phyloP scores from a whole-genome alignment of 23 tunicate genomes.

The Corella eumyota region DNA sequence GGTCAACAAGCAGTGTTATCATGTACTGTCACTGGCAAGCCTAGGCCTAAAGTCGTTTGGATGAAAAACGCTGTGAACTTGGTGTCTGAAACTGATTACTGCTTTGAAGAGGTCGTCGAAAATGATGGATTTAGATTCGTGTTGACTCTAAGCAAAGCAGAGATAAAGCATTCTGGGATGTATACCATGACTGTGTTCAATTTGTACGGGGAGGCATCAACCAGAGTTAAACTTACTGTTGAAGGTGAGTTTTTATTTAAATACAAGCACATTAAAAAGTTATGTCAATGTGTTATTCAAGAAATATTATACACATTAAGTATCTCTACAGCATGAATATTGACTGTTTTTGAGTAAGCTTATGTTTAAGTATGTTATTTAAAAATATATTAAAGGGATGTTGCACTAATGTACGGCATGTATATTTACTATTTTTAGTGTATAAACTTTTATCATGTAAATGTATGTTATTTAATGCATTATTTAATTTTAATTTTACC shows the following conservation, averaged over 20 bases:
- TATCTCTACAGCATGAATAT: too few relatives aligned
- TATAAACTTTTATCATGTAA: too few relatives aligned
- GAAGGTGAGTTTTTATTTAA: too few relatives aligned
- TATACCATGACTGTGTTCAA: conserved; percentile 64
- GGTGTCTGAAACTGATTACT: conserved; percentile 4
- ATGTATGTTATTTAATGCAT: too few relatives aligned
- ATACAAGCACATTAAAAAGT: background rate
- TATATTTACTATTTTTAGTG: too few relatives aligned
- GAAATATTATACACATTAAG: too few relatives aligned
- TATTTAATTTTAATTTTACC: too few relatives aligned
- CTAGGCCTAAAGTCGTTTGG: conserved; percentile 60
- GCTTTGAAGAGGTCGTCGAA: conserved; percentile 10
- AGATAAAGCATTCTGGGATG: conserved; percentile 20
- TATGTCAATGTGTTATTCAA: too few relatives aligned
- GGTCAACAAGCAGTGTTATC: conserved; percentile 17
- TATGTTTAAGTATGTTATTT: too few relatives aligned
- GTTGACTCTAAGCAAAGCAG: conserved; percentile 3
- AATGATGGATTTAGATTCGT: conserved; percentile 1
- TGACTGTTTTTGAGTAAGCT: too few relatives aligned
- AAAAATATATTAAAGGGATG: too few relatives aligned
- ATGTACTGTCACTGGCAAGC: conserved; percentile 58
- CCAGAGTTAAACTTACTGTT: conserved; percentile 2
- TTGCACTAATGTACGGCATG: too few relatives aligned
- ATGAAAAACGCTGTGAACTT: conserved; percentile 56
- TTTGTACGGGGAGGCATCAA: conserved; percentile 38